phyloP scores from a whole-genome alignment of 1,140 invertebrate species.

The Papilio dardanus region DNA sequence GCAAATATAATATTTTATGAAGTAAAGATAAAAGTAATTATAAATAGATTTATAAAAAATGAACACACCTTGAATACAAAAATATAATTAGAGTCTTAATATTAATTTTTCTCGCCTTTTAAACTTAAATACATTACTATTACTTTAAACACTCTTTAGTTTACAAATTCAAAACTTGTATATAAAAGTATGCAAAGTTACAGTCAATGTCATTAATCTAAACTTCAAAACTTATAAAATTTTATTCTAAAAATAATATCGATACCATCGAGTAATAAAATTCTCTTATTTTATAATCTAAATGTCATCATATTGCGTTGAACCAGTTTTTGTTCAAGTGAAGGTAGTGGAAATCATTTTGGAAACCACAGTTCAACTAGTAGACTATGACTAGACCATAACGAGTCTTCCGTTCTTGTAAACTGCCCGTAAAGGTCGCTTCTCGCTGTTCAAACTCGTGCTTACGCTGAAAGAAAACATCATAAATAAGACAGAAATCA shows the following conservation, averaged over 20 bases:
- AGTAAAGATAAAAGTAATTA: neutral
- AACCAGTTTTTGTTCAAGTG: too few relatives aligned
- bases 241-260: neutral
- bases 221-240: neutral
- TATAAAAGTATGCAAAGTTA: neutral
- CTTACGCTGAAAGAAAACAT: conserved; percentile 38
- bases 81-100: neutral
- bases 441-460: conserved; percentile 42
- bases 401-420: conserved; percentile 60
- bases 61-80: neutral
- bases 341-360: too few relatives aligned
- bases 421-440: conserved; percentile 52
- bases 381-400: conserved; percentile 42
- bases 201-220: neutral
- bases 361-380: too few relatives aligned
- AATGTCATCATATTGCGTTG: neutral
- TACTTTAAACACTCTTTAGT: neutral
- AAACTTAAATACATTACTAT: too few relatives aligned
- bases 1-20: neutral
- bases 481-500: too few relatives aligned
- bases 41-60: neutral
- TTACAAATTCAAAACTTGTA: neutral
- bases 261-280: neutral
- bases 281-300: neutral
- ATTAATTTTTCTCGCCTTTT: neutral